Evolutionary conservation across 1,140 invertebrate genomes (phyloP).

Genomic region (Lasaia peninsularis): DNA sequence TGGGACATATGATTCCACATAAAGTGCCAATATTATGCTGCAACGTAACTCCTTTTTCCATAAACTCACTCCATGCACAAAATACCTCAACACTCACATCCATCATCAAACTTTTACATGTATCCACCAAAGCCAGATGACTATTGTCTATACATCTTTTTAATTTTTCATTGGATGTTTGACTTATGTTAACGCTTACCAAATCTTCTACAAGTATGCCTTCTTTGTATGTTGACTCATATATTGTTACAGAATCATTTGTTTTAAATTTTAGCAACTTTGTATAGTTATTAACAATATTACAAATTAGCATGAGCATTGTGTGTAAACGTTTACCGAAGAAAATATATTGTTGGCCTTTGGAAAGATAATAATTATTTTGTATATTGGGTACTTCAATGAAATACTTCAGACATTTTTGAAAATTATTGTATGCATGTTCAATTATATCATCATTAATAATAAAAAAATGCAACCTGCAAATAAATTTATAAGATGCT

Average conservation of each 20-base stretch:
- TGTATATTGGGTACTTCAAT: slow-evolving; percentile 47
- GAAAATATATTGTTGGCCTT: slow-evolving; percentile 52
- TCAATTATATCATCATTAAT: slow-evolving; percentile 33
- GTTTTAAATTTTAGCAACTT: slow-evolving; percentile 31
- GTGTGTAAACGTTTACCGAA: slow-evolving; percentile 43
- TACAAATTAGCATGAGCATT: slow-evolving; percentile 35
- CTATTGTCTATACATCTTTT: slow-evolving; percentile 43
- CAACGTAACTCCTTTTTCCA: slow-evolving; percentile 50
- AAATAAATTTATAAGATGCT: slow-evolving; percentile 46
- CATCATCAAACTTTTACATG: slow-evolving; percentile 50
- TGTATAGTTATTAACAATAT: slow-evolving; percentile 40
- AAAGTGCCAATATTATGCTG: slow-evolving; percentile 56
- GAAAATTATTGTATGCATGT: slow-evolving; percentile 40
- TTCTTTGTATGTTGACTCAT: slow-evolving; percentile 45
- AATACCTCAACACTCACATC: slow-evolving; percentile 62
- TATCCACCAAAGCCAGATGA: slow-evolving; percentile 44
- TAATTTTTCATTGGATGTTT: background rate
- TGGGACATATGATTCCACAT: slow-evolving; percentile 41
- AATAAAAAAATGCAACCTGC: slow-evolving; percentile 45
- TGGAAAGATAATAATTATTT: slow-evolving; percentile 38
- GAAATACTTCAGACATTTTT: slow-evolving; percentile 50
- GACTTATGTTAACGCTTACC: background rate
- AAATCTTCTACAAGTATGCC: slow-evolving; percentile 22
- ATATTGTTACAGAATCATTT: slow-evolving; percentile 34
- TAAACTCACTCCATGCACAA: slow-evolving; percentile 69